phyloP scores from a whole-genome alignment of 2,888 invertebrate species.

The Carterocephalus palaemon region DNA sequence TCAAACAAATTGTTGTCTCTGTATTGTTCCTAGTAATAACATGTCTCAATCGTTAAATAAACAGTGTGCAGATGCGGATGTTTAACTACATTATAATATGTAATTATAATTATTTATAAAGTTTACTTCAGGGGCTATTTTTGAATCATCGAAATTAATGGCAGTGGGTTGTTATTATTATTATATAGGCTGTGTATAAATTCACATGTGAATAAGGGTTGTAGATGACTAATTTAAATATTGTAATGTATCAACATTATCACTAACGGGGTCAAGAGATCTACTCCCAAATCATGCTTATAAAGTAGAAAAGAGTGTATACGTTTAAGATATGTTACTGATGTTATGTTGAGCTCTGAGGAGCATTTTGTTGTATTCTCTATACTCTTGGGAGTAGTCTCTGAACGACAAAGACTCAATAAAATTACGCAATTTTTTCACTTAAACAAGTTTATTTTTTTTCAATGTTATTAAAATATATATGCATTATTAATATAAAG shows the following conservation, averaged over 20 bases:
- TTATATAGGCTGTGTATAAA: constrained; percentile 70
- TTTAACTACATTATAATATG: background rate
- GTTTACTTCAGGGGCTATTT: constrained; percentile 12
- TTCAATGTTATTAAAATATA: constrained; percentile 75
- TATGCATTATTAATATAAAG: constrained; percentile 65
- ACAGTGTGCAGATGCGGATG: background rate
- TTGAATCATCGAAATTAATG: constrained; percentile 47
- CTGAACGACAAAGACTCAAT: constrained; percentile 50
- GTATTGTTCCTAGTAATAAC: no score
- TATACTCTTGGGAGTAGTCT: constrained; percentile 54
- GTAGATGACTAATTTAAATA: constrained; percentile 47
- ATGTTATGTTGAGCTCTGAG: constrained; percentile 56
- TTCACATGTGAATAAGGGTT: constrained; percentile 59
- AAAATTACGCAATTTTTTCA: constrained; percentile 72
- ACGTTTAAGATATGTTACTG: constrained; percentile 46
- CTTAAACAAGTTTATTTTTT: constrained; percentile 62
- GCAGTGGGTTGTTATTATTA: constrained; percentile 53
- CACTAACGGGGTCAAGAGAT: constrained; percentile 36
- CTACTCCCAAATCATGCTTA: constrained; percentile 51
- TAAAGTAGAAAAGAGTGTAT: constrained; percentile 44
- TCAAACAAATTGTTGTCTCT: no score
- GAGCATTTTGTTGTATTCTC: constrained; percentile 56
- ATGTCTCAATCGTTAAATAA: no score
- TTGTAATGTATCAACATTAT: constrained; percentile 52
- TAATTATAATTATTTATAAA: no score